Evolutionary conservation across 1,140 invertebrate genomes (phyloP).

Genomic region (Eurosta solidaginis): DNA sequence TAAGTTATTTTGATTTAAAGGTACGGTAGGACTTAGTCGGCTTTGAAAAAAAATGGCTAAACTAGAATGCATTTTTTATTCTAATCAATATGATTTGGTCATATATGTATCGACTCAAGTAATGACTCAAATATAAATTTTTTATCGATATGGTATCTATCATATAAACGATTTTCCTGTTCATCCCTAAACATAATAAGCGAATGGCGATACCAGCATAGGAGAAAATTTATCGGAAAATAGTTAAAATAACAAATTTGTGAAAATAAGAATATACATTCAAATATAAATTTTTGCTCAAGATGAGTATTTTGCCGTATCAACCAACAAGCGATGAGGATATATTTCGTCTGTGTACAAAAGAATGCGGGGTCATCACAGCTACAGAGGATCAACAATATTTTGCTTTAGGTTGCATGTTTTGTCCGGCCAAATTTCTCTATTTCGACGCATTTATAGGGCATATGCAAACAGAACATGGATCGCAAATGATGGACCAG

Average conservation of each 20-base stretch:
- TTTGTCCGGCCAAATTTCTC: constrained; percentile 53
- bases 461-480: constrained; percentile 53
- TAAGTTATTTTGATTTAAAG: no score
- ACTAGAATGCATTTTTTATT: no score
- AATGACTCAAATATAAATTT: no score
- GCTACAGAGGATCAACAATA: constrained; percentile 57
- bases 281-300: not conserved
- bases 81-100: no score
- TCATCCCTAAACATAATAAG: not conserved
- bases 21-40: no score
- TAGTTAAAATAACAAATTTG: constrained; percentile 1
- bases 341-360: constrained; percentile 53
- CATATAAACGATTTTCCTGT: no score
- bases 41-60: no score
- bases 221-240: constrained; percentile 29
- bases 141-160: no score
- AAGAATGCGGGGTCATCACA: constrained; percentile 55
- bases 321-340: constrained; percentile 57
- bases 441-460: constrained; percentile 57
- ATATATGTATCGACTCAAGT: no score
- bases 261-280: not conserved
- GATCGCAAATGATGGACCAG: not conserved
- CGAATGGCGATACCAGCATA: constrained; percentile 17
- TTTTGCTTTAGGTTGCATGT: constrained; percentile 49
- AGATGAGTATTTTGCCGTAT: constrained; percentile 57